Evolutionary conservation across 2,113 vertebrate species (phyloP), one percentile per base, ranked within the genome.

Genomic region (Phrynocephalus versicolor): DNA sequence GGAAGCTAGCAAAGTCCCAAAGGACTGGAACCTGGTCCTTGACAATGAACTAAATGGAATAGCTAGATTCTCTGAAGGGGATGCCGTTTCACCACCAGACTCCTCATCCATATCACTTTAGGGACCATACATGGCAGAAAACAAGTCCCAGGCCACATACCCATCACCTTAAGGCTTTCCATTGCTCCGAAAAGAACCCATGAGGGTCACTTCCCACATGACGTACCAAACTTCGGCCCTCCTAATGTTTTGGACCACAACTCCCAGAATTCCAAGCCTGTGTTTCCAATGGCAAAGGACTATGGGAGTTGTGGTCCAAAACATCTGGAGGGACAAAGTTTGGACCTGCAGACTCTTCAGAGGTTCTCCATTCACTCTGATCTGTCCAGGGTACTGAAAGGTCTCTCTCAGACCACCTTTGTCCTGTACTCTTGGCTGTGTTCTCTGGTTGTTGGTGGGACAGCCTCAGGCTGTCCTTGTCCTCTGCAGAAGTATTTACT

Each of bases 301-400:
- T n/a, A n/a, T n/a, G n/a, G n/a, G n/a, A n/a, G n/a, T n/a, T n/a
- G n/a, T n/a, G n/a, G n/a, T n/a, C n/a, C n/a, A n/a, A n/a, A n/a
- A n/a, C n/a, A n/a, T n/a, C n/a, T n/a, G n/a, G n/a, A n/a, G n/a
- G n/a, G n/a, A n/a, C n/a, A n/a, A n/a, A n/a, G n/a, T n/a, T n/a
- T n/a, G n/a, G n/a, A n/a, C n/a, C n/a, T n/a, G n/a, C n/a, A n/a
- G 45, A 51, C 45, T 51, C 45, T 51, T 51, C 45, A 5, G 5
- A 33, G 21, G 10, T 67, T n/a, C 4, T 65, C 18, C 55, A 15
- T 55, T 70, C 21, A 1, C 13, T 81, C 21, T 57, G 80, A 81
- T 57, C 79, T 81, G 79, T 81, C 79, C 79, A 70, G 19, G 65
- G 79, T 81, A 51, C 80, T 81, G 80, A 81, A 81, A 13, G 18